Base-by-base conservation (phyloP, 2,888 invertebrate genomes). In the Phortica magna region DNA sequence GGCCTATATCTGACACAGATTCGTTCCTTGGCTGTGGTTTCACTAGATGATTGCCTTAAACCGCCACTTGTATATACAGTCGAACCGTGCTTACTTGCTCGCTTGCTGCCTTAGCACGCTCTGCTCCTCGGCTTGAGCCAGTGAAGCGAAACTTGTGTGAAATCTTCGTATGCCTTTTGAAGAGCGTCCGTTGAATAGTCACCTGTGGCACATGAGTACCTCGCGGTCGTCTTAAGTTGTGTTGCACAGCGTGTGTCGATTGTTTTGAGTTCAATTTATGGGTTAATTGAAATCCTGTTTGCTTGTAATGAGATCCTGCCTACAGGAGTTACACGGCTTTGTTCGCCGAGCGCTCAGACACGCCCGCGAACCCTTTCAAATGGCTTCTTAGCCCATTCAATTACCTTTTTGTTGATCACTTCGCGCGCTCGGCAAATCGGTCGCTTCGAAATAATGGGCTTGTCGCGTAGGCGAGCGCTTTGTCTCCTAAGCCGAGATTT, bases 281-380 rank as follows among this genome's bases (percentile, higher is more conserved):
- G 77, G 81, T 78, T 82, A 84, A 84, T 84, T 84, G 78, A 83
- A 84, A 83, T 83, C 80, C 80, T 81, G 79, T 81, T 84, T 82
- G 77, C 75, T 71, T 41, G 80, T 75, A 77, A 79, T 81, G 77
- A 81, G 76, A 73, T 77, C 22, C 71, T 76, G 53, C 42, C 64
- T 73, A 73, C 73, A 75, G 57, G 31, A 31, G 31, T 31, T 31
- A 31, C 31, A 31, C 31, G 31, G 3, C 5, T 4, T 31, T 31
- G 31, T 31, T 31, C 31, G 31, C 31, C 31, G 31, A 4, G 31
- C 31, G 31, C 31, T 31, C 31, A 31, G 31, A 4, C 31, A 31
- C 31, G 31, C 31, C 31, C 31, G 31, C 31, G 5, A 31, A 68
- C 68, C 74, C 59, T 75, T 75, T 55, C 7, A 19, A 10, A 48